Percentiles rank a stretch among this genome's conserved stretches.
These are phyloP conservation scores for Crenichthys baileyi DNA, from an alignment of 2,797 vertebrate species.

Conservation along the genomic window DNA sequence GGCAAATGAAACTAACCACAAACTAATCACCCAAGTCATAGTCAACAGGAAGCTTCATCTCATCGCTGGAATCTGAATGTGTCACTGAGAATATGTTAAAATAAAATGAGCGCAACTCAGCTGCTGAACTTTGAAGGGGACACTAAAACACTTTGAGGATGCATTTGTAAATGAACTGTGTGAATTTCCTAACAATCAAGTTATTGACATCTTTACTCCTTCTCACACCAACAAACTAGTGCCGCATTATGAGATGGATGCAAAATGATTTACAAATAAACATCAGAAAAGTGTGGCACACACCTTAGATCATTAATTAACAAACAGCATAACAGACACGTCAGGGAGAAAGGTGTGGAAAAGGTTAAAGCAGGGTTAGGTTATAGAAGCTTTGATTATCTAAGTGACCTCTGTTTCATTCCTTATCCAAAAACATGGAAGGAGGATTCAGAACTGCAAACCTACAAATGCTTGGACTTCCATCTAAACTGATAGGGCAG, in stretches of 20 bases:
- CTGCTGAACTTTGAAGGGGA: not conserved
- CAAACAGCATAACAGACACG: too few species aligned
- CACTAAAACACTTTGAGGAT: not conserved
- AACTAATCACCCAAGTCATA: constrained; percentile 5
- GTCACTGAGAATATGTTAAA: not conserved
- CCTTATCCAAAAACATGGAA: too few species aligned
- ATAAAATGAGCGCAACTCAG: not conserved
- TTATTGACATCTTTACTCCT: not conserved
- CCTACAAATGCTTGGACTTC: too few species aligned
- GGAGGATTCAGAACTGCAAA: too few species aligned
- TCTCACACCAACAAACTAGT: not conserved
- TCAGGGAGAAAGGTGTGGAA: too few species aligned
- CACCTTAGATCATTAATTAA: not conserved
- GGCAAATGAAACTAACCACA: not conserved
- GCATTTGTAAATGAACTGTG: not conserved
- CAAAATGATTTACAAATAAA: not conserved
- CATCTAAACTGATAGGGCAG: too few species aligned
- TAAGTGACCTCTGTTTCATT: too few species aligned
- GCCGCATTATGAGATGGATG: not conserved
- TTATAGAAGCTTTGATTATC: too few species aligned
- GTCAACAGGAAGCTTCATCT: constrained; percentile 27
- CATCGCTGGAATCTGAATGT: not conserved
- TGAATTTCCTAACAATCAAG: not conserved
- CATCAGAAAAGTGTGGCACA: not conserved
- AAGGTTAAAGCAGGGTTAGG: too few species aligned